Base-by-base conservation (phyloP, 1,140 invertebrate species). In the Lithobius niger region DNA sequence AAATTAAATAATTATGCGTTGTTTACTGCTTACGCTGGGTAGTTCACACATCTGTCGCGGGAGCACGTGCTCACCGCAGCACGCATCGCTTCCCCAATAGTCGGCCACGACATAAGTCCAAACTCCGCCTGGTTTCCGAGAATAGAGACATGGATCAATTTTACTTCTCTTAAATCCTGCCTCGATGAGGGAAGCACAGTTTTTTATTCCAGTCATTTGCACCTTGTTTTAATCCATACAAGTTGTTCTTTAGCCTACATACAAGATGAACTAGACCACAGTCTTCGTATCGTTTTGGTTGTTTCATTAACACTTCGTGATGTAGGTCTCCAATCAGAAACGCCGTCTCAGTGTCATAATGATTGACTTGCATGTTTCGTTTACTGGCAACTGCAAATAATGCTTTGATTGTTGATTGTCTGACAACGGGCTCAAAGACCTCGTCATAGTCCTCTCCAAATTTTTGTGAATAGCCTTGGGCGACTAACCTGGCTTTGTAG, bases 141-240 rank as follows among this genome's bases (percentile, higher is more conserved):
- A 13, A 48, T 18, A n/a, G n/a, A 48, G 13, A 19, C 45, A 48
- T 10, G 45, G 13, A 13, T 18, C 45, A 13, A 18, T 13, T 13
- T 10, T 48, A 10, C 10, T 13, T 21, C 19, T 48, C 19, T 10
- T 48, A 24, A 48, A 48, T 13, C 48, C 48, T 26, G 27, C 27
- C n/a, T 50, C 16, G 22, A 10, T 25, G 22, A 50, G 26, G 22
- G 21, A 25, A n/a, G 48, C 48, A 50, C 13, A 50, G 48, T 16
- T 24, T 10, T 21, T 13, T 21, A 22, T n/a, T n/a, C 48, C 48
- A 50, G 16, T 24, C 48, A 16, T 13, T 24, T 26, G 21, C 48
- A 27, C 22, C 22, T 50, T 50, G 48, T 13, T 24, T 21, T 22
- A 50, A 22, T 21, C 48, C 48, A 27, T 50, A 50, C 22, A 50